Evolutionary conservation across 2,888 invertebrate species (phyloP).

Genomic region (Eupithecia vulgata): DNA sequence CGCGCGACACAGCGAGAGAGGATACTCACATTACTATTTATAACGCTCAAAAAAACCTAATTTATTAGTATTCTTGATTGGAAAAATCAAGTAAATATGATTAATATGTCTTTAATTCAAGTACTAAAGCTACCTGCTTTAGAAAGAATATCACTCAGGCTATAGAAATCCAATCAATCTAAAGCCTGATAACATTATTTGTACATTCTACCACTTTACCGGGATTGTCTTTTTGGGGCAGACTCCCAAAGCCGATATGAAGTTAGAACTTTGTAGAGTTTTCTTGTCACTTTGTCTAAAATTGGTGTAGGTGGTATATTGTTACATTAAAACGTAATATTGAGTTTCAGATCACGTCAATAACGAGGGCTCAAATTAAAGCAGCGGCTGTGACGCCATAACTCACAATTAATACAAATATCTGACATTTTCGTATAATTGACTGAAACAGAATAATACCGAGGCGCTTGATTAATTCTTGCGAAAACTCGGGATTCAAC

Average conservation of each 20-base stretch:
- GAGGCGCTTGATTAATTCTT: conserved; percentile 25
- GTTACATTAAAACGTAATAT: not conserved
- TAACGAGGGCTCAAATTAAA: not conserved
- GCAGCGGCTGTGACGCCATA: conserved; percentile 11
- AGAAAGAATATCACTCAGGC: not conserved
- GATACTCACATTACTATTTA: not conserved
- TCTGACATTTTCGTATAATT: conserved; percentile 7
- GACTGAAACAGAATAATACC: conserved; percentile 18
- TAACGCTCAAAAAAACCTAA: not conserved
- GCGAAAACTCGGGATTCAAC: conserved; percentile 17
- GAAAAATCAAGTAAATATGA: not conserved
- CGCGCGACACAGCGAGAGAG: not conserved
- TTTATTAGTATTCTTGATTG: not conserved
- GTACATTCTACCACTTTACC: not conserved
- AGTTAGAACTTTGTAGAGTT: not conserved
- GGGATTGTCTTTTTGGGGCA: not conserved
- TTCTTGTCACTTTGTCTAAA: no score
- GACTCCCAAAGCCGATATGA: not conserved
- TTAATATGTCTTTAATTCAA: not conserved
- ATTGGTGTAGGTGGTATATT: no score
- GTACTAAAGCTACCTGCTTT: not conserved
- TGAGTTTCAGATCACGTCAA: not conserved
- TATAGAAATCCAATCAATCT: not conserved
- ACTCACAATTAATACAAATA: conserved; percentile 14
- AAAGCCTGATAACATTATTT: not conserved